Evolutionary conservation across 2,888 invertebrate genomes (phyloP).

Genomic region (Nomada goodeniana): DNA sequence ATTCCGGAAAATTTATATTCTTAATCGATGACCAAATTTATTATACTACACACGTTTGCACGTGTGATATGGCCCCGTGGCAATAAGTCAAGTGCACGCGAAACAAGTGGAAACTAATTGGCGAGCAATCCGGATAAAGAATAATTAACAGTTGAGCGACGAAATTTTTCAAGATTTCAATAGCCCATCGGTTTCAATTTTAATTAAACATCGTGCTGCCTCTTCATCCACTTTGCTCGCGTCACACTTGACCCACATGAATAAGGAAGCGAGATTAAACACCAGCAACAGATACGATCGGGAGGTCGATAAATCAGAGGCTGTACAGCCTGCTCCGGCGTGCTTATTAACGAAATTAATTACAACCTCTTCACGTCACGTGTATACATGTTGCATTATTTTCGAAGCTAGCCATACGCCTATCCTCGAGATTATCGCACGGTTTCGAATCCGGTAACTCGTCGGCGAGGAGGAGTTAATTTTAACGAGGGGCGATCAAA

Average conservation of each 20-base stretch:
- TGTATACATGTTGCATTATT: slow-evolving; percentile 50
- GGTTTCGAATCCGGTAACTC: background rate
- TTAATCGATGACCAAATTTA: too few species aligned
- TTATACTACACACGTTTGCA: too few species aligned
- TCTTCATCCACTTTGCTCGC: background rate
- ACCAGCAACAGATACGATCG: slow-evolving; percentile 29
- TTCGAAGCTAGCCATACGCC: slow-evolving; percentile 60
- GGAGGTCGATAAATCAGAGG: slow-evolving; percentile 33
- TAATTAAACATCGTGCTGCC: background rate
- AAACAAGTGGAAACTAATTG: too few species aligned
- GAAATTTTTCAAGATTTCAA: slow-evolving; percentile 3
- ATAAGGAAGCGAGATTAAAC: slow-evolving; percentile 27
- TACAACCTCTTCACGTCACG: slow-evolving; percentile 54
- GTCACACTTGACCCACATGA: slow-evolving; percentile 40
- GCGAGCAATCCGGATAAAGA: too few species aligned
- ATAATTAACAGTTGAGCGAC: background rate
- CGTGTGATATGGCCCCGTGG: too few species aligned
- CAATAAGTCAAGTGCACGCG: too few species aligned
- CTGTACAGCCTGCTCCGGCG: slow-evolving; percentile 6
- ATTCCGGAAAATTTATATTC: too few species aligned
- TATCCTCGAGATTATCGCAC: slow-evolving; percentile 66
- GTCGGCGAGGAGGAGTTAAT: slow-evolving; percentile 27
- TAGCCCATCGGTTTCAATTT: background rate
- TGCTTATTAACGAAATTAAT: slow-evolving; percentile 65
- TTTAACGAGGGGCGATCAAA: slow-evolving; percentile 40